Conservation (phyloP, 2,113 vertebrate species). For the Guaruba guarouba region DNA sequence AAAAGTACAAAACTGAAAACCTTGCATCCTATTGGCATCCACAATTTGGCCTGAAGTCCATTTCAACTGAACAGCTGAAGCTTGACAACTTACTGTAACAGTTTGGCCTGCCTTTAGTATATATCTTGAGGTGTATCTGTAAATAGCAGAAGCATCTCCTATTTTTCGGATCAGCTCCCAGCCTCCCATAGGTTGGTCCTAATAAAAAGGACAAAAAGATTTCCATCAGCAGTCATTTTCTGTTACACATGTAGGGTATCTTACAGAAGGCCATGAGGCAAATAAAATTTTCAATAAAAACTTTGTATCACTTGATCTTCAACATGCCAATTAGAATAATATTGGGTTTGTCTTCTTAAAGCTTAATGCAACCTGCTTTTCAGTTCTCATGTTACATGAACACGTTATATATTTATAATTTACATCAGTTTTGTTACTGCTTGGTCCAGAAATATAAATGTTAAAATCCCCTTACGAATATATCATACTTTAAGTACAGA, state of each 20-base stretch:
- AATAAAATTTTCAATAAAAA: background rate
- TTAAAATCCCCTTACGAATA: background rate
- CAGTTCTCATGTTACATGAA: background rate
- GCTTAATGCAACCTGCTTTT: background rate
- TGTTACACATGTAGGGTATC: background rate
- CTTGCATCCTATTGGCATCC: rapidly evolving
- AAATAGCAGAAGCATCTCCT: conserved; percentile 78
- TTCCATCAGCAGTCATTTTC: background rate
- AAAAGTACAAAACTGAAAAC: background rate
- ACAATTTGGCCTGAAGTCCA: background rate
- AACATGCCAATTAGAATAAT: background rate
- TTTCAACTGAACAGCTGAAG: background rate
- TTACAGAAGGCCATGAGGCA: background rate
- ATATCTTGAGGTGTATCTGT: conserved; percentile 90
- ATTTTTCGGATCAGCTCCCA: conserved; percentile 85
- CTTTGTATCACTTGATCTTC: background rate
- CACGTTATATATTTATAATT: background rate
- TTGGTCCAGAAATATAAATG: background rate
- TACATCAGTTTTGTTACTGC: background rate
- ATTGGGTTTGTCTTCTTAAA: background rate
- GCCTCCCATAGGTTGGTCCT: conserved; percentile 93
- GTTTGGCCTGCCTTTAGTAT: conserved; percentile 88
- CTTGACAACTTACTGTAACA: conserved; percentile 81
- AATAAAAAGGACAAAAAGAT: background rate
- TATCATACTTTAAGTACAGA: background rate